Base-by-base conservation (phyloP, 2,797 vertebrate species). In the Chaetophractus vellerosus region DNA sequence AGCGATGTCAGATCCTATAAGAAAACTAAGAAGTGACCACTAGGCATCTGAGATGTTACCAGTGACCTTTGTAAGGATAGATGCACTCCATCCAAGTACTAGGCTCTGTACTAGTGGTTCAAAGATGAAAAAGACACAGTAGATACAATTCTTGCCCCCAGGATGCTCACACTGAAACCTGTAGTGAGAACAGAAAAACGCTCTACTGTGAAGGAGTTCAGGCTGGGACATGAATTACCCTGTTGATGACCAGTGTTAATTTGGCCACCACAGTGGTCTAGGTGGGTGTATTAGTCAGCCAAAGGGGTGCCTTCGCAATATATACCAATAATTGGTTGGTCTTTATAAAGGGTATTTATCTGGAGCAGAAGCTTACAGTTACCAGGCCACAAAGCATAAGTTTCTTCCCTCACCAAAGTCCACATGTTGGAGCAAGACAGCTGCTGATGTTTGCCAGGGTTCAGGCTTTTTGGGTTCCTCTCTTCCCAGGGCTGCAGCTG, bases 11-110 rank as follows among this genome's bases (percentile, higher is more conserved):
- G 38, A 16, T 88, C 48, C 55, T 87, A 0, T 61, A 61, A 92
- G 68, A 92, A 78, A 90, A 88, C 36, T 85, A 50, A 87, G 55
- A 90, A 61, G 31, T 66, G 72, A 80, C 16, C 33, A 80, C 23
- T 45, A 79, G 81, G 55, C 26, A 41, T 23, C 45, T 63, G 38
- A 72, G 74, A 93, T 64, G 41, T 96, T 59, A 83, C 28, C 38
- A 38, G 38, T 50, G n/a, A 57, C 61, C 23, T 71, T 64, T 75
- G 19, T 66, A 66, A 91, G 36, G 26, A 8, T 21, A 75, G 14
- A 26, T 88, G 68, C 68, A 55, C 48, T 84, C 64, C 50, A 64
- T 57, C 63, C 72, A 48, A 48, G 21, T 78, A 21, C 48, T 28
- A 50, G 68, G 33, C 69, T 75, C 78, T 71, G 33, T 63, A 45